Evolutionary conservation across 2,888 invertebrate species (phyloP).

Genomic region (Caenorhabditis uteleia): DNA sequence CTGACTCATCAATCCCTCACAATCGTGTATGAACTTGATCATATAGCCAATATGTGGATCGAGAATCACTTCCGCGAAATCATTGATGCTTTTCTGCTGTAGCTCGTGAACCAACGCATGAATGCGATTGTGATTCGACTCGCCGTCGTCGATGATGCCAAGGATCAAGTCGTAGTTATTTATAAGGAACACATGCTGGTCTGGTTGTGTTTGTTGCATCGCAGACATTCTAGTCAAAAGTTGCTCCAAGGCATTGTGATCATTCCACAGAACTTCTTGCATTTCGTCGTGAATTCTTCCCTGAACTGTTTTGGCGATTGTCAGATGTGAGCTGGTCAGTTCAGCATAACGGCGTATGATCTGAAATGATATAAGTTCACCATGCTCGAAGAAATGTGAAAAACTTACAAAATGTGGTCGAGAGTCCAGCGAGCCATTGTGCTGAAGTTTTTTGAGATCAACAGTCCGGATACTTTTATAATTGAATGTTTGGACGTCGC

Average conservation of each 20-base stretch:
- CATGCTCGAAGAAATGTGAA: too few species aligned
- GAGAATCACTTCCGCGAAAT: conserved; percentile 77
- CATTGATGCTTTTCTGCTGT: conserved; percentile 76
- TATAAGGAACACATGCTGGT: conserved; percentile 94
- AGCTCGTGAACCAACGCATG: conserved; percentile 91
- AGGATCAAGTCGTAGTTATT: conserved; percentile 98
- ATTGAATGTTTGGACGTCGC: too few species aligned
- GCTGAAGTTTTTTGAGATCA: conserved; percentile 54
- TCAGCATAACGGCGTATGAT: conserved; percentile 96
- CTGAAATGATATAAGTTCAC: too few species aligned
- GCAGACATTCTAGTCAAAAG: conserved; percentile 75
- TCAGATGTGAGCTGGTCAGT: conserved; percentile 92
- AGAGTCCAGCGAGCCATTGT: conserved; percentile 71
- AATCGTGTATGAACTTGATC: conserved; percentile 94
- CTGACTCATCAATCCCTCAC: conserved; percentile 81
- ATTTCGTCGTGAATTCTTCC: conserved; percentile 75
- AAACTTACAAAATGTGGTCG: conserved; percentile 98
- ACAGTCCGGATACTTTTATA: conserved; percentile 77
- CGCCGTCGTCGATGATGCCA: conserved; percentile 77
- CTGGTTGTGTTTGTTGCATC: conserved; percentile 80
- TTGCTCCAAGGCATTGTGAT: conserved; percentile 82
- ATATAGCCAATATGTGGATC: conserved; percentile 77
- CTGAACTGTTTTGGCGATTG: conserved; percentile 71
- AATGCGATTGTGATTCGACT: conserved; percentile 93
- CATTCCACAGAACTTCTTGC: conserved; percentile 80